Conservation (phyloP, 2,797 vertebrate species). For the Triplophysa yarkandensis region DNA sequence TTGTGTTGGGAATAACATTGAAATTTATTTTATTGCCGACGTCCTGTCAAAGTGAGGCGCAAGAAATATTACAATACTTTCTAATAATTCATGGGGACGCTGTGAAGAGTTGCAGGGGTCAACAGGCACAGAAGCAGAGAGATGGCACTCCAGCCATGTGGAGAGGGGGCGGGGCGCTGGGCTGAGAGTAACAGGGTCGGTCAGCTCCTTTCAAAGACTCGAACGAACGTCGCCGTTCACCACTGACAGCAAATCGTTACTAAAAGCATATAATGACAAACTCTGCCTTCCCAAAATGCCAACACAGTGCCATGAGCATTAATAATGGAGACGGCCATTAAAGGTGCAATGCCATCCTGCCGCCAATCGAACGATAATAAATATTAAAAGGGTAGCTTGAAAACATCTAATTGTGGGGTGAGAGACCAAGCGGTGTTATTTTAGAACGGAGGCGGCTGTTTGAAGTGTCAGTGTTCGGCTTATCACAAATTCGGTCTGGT, state of each 20-base stretch:
- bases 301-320: conserved; percentile 58
- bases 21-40: conserved; percentile 10
- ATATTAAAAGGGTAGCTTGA: conserved; percentile 61
- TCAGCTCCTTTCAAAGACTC: conserved; percentile 53
- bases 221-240: conserved; percentile 52
- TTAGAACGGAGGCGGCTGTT: conserved; percentile 50
- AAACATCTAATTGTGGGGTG: conserved; percentile 60
- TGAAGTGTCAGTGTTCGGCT: conserved; percentile 39
- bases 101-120: conserved; percentile 39
- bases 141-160: not conserved
- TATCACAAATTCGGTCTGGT: not conserved
- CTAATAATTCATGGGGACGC: not conserved
- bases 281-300: conserved; percentile 61
- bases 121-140: not conserved
- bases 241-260: conserved; percentile 77
- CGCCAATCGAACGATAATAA: conserved; percentile 61
- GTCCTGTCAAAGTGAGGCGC: conserved; percentile 15
- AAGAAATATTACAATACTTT: conserved; percentile 14
- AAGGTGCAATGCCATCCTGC: conserved; percentile 49
- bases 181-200: not conserved
- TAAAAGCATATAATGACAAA: conserved; percentile 73
- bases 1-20: not conserved
- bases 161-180: not conserved
- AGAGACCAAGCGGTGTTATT: conserved; percentile 60
- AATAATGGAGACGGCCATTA: conserved; percentile 61